Evolutionary conservation across 2,797 vertebrate species (phyloP).

Genomic region (Coendou prehensilis): DNA sequence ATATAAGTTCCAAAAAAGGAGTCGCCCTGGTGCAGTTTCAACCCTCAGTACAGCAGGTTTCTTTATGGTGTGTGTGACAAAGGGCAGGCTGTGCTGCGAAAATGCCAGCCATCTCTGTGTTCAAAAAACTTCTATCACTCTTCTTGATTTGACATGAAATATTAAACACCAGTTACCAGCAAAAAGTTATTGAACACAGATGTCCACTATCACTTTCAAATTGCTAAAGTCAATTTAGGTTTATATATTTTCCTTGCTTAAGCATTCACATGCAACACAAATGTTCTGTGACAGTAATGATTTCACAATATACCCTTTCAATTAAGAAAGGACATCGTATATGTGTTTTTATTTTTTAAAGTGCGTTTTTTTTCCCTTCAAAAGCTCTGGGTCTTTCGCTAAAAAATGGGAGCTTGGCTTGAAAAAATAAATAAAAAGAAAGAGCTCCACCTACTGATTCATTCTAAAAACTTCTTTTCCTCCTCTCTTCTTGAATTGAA

Average conservation of each 20-base stretch:
- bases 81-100: constrained; percentile 88
- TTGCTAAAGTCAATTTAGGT: constrained; percentile 88
- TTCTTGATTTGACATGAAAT: constrained; percentile 90
- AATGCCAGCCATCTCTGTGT: constrained; percentile 88
- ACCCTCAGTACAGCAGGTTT: constrained; percentile 86
- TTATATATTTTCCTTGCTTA: constrained; percentile 88
- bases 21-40: constrained; percentile 85
- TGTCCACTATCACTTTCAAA: constrained; percentile 90
- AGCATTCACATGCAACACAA: constrained; percentile 84
- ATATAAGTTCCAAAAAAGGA: constrained; percentile 85
- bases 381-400: constrained; percentile 58
- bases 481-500: constrained; percentile 66
- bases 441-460: constrained; percentile 91
- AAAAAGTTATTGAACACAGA: constrained; percentile 90
- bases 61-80: constrained; percentile 89
- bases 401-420: constrained; percentile 75
- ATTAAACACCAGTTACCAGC: constrained; percentile 91
- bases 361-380: constrained; percentile 68
- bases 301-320: constrained; percentile 89
- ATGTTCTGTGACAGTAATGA: constrained; percentile 89
- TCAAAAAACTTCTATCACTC: constrained; percentile 89
- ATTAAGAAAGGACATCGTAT: constrained; percentile 88
- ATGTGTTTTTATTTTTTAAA: constrained; percentile 87
- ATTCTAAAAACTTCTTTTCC: constrained; percentile 77
- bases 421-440: constrained; percentile 89